Conservation (phyloP, 2,888 invertebrate genomes). For the Chaetoderma sp. region DNA sequence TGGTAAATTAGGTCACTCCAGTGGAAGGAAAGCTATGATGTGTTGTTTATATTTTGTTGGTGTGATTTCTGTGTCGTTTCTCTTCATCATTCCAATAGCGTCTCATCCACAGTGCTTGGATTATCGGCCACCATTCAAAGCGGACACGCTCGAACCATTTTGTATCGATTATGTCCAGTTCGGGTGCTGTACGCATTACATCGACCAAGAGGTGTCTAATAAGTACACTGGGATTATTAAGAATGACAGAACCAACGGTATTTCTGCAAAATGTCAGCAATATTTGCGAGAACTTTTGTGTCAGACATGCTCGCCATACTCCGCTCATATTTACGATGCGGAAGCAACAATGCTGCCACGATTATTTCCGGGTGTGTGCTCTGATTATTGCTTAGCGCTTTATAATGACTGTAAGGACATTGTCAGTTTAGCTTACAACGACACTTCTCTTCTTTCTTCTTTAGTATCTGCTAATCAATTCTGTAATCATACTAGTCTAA, state of each 20-base stretch:
- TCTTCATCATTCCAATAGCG: too few relatives aligned
- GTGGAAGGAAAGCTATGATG: too few relatives aligned
- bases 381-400: conserved; percentile 46
- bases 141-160: conserved; percentile 38
- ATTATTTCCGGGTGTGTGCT: conserved; percentile 59
- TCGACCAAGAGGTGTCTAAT: too few relatives aligned
- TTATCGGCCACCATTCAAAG: conserved; percentile 56
- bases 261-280: conserved; percentile 41
- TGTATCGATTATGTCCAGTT: conserved; percentile 54
- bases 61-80: too few relatives aligned
- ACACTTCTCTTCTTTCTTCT: too few relatives aligned
- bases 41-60: too few relatives aligned
- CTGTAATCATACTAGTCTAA: conserved; percentile 41
- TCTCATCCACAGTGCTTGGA: conserved; percentile 63
- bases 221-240: too few relatives aligned
- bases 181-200: conserved; percentile 66
- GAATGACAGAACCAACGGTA: too few relatives aligned
- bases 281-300: conserved; percentile 54
- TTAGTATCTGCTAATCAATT: conserved; percentile 51
- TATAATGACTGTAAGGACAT: conserved; percentile 47
- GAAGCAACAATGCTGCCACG: conserved; percentile 44
- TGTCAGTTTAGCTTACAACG: too few relatives aligned
- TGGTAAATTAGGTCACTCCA: too few relatives aligned
- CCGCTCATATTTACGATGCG: conserved; percentile 61
- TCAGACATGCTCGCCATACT: conserved; percentile 63